Conservation (phyloP, 2,888 invertebrate genomes). For the Halictus quadricinctus region DNA sequence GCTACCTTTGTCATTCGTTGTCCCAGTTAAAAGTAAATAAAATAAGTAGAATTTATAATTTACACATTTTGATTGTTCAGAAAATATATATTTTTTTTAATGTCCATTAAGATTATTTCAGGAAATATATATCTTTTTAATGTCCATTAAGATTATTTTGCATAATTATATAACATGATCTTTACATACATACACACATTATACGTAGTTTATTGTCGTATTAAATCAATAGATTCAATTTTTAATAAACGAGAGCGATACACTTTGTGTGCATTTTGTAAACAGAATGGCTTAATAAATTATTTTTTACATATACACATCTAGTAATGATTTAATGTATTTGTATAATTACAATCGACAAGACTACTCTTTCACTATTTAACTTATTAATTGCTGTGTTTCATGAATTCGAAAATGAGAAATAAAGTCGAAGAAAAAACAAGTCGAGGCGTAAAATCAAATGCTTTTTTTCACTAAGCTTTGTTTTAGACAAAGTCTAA, state of each 20-base stretch:
- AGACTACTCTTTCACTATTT: background rate
- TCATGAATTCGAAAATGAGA: background rate
- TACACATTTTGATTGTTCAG: background rate
- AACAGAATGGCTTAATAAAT: background rate
- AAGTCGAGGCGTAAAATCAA: background rate
- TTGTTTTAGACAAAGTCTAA: background rate
- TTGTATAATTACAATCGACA: background rate
- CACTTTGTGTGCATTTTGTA: background rate
- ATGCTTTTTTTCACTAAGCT: background rate
- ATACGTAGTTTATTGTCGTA: background rate
- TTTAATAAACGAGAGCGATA: background rate
- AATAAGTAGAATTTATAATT: background rate
- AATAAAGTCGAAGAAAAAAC: background rate
- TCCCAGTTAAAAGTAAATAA: background rate
- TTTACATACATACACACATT: background rate
- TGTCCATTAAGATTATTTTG: background rate
- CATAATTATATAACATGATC: background rate
- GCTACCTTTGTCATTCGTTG: background rate
- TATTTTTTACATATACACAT: background rate
- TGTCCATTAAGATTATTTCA: background rate
- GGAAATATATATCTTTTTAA: background rate
- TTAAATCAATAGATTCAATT: background rate
- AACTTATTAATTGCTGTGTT: background rate
- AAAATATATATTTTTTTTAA: background rate
- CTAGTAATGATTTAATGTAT: background rate